Conservation (phyloP, 2,888 invertebrate genomes). For the Halictus ligatus region DNA sequence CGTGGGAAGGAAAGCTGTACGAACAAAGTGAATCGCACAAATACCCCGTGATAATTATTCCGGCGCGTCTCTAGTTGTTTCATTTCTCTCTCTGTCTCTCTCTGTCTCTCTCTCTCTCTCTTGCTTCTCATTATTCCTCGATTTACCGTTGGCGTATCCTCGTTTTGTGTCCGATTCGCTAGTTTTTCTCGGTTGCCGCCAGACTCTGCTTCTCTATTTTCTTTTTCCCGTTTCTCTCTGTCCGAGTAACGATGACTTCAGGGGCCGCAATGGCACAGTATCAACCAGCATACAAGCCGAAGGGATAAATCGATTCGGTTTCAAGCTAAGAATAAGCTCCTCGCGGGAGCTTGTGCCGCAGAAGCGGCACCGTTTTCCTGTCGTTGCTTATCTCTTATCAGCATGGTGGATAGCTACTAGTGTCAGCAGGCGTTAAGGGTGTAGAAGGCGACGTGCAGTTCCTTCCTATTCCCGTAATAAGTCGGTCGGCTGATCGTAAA, state of each 20-base stretch:
- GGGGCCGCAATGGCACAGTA: conserved; percentile 41
- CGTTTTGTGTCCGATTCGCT: conserved; percentile 7
- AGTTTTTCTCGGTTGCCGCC: neutral
- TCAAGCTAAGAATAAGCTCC: conserved; percentile 75
- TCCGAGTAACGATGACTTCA: conserved; percentile 20
- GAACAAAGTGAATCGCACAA: neutral
- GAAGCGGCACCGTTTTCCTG: conserved; percentile 40
- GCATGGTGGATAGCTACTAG: neutral
- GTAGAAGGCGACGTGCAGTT: conserved; percentile 11
- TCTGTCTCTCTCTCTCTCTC: neutral
- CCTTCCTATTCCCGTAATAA: neutral
- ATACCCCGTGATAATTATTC: neutral
- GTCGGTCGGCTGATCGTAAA: neutral
- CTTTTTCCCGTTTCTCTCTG: neutral
- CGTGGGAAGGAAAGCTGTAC: neutral
- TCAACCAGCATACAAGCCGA: conserved; percentile 64
- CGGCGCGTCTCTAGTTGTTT: neutral
- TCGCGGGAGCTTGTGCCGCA: conserved; percentile 66
- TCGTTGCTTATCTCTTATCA: conserved; percentile 44
- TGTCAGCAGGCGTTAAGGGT: neutral
- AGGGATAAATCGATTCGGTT: conserved; percentile 77
- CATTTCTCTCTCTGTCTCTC: neutral
- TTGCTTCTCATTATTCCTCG: neutral
- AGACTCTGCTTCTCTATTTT: neutral
- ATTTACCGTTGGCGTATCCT: neutral